Conservation (phyloP, 2,113 vertebrate genomes). For the Conger conger region DNA sequence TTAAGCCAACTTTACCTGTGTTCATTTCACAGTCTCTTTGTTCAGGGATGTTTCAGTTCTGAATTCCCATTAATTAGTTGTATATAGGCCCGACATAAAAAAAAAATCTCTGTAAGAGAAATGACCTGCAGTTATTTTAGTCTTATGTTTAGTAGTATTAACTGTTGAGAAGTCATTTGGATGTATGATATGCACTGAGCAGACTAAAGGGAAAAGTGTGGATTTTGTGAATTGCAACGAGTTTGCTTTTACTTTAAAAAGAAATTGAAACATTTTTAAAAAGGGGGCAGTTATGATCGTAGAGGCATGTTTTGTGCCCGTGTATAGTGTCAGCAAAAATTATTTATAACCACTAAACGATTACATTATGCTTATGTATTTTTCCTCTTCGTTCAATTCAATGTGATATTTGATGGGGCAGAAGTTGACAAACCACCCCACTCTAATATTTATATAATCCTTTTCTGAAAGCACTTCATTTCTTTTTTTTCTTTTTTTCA, state of each 20-base stretch:
- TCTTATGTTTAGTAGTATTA: constrained; percentile 52
- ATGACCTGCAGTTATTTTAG: constrained; percentile 38
- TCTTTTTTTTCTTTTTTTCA: constrained; percentile 44
- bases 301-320: constrained; percentile 55
- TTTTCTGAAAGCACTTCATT: constrained; percentile 73
- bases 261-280: constrained; percentile 9
- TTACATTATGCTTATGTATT: constrained; percentile 50
- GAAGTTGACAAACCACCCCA: constrained; percentile 49
- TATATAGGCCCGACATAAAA: constrained; percentile 63
- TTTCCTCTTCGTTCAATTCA: constrained; percentile 50
- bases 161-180: constrained; percentile 59
- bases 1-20: constrained; percentile 73
- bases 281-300: constrained; percentile 52
- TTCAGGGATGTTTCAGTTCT: constrained; percentile 67
- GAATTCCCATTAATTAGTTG: constrained; percentile 73
- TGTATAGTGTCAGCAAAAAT: constrained; percentile 55
- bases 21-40: constrained; percentile 66
- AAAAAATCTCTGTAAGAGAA: constrained; percentile 72
- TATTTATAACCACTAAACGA: constrained; percentile 75
- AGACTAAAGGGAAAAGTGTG: constrained; percentile 83
- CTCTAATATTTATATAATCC: constrained; percentile 46
- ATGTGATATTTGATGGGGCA: constrained; percentile 54
- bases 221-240: constrained; percentile 45
- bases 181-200: constrained; percentile 88
- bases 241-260: constrained; percentile 45